phyloP scores from a whole-genome alignment of 2,888 invertebrate species.

The Toxonevra muliebris region DNA sequence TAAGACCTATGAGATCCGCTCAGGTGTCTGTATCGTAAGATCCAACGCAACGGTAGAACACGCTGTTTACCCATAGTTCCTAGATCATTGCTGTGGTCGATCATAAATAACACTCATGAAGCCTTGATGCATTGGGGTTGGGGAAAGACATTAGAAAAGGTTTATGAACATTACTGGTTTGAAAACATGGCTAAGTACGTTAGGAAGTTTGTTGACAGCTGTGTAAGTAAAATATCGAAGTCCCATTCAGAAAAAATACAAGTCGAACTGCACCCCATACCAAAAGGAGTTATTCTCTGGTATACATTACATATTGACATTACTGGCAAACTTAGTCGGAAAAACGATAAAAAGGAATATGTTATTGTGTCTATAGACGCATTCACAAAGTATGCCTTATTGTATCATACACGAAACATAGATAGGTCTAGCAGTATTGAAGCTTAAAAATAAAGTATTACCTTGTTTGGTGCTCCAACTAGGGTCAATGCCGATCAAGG shows the following conservation, averaged over 20 bases:
- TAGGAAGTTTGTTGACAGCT: conserved; percentile 16
- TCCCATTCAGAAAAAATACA: background rate
- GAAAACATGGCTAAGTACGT: conserved; percentile 15
- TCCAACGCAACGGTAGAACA: conserved; percentile 19
- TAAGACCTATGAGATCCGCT: conserved; percentile 19
- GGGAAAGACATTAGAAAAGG: conserved; percentile 31
- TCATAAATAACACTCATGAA: conserved; percentile 28
- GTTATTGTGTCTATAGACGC: background rate
- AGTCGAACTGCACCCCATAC: conserved; percentile 10
- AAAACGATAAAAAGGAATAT: conserved; percentile 15
- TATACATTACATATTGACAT: conserved; percentile 16
- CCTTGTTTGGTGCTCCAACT: too few relatives aligned
- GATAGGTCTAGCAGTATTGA: too few relatives aligned
- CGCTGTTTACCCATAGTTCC: conserved; percentile 24
- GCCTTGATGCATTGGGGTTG: conserved; percentile 31
- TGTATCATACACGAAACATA: too few relatives aligned
- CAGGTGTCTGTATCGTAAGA: conserved; percentile 16
- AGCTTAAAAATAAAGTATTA: too few relatives aligned
- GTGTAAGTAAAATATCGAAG: background rate
- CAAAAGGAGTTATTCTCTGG: conserved; percentile 11
- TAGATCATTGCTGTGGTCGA: conserved; percentile 21
- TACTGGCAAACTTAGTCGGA: conserved; percentile 15
- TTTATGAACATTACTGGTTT: conserved; percentile 21
- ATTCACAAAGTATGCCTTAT: too few relatives aligned
- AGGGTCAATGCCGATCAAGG: too few relatives aligned